phyloP scores from a whole-genome alignment of 1,140 invertebrate species.

The Oppia nitens region DNA sequence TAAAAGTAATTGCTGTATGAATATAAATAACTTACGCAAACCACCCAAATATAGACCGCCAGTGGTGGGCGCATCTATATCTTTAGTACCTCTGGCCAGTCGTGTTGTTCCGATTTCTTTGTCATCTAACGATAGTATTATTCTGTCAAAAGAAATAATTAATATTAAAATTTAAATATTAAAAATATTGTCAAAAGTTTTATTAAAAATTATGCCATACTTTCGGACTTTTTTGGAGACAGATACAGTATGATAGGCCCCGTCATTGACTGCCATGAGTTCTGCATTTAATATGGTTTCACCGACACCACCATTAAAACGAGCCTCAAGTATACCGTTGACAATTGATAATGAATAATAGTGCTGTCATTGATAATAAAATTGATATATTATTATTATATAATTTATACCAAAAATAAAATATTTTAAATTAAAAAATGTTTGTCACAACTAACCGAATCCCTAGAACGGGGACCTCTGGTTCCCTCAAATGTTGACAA shows the following conservation, averaged over 20 bases:
- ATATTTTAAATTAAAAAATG: conserved; percentile 1
- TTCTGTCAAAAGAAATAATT: conserved; percentile 4
- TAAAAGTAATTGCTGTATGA: neutral
- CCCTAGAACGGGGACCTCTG: conserved; percentile 17
- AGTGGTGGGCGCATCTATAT: conserved; percentile 34
- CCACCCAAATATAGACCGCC: conserved; percentile 44
- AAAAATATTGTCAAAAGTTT: neutral
- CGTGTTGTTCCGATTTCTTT: conserved; percentile 34
- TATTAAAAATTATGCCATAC: conserved; percentile 11
- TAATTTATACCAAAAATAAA: neutral
- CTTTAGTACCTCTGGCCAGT: conserved; percentile 30
- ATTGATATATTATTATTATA: conserved; percentile 13
- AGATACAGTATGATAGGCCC: conserved; percentile 21
- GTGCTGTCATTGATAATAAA: conserved; percentile 29
- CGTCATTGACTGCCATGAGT: conserved; percentile 20
- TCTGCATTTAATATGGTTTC: conserved; percentile 31
- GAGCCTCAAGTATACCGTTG: conserved; percentile 43
- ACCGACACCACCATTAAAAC: conserved; percentile 48
- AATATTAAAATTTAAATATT: neutral
- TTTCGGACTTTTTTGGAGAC: conserved; percentile 18
- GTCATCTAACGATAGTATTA: conserved; percentile 38
- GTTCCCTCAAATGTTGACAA: conserved; percentile 38
- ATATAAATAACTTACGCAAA: conserved; percentile 25
- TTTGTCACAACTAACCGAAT: conserved; percentile 20
- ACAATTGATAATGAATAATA: conserved; percentile 48